A percentile compares a stretch with the other conserved stretches of the same genome.
Evolutionary conservation across 2,797 vertebrate genomes (phyloP).

Genomic region (Gymnocypris eckloni): DNA sequence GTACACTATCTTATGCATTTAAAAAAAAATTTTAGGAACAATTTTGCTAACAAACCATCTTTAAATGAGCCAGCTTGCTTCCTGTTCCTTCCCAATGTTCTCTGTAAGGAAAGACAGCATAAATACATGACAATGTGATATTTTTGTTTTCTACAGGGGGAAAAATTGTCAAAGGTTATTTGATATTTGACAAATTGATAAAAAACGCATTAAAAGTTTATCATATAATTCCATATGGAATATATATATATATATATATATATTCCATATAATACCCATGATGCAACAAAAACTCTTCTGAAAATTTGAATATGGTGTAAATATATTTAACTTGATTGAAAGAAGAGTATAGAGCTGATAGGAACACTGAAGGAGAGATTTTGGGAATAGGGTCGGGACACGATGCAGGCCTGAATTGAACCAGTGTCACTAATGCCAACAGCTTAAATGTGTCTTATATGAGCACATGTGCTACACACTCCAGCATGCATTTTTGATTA

Average conservation of each 20-base stretch:
- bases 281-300: not conserved
- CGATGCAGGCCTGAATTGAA: not conserved
- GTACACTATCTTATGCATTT: not conserved
- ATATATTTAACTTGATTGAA: not conserved
- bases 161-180: not conserved
- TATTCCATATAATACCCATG: not conserved
- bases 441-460: not conserved
- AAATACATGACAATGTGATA: conserved; percentile 34
- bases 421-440: not conserved
- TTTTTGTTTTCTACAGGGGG: not conserved
- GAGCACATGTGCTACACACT: not conserved
- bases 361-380: not conserved
- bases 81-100: conserved; percentile 81
- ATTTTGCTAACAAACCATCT: conserved; percentile 84
- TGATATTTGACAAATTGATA: not conserved
- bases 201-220: not conserved
- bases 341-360: not conserved
- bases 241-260: too few species aligned
- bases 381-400: not conserved
- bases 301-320: not conserved
- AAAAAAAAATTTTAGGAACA: not conserved
- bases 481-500: not conserved
- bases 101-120: conserved; percentile 74
- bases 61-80: conserved; percentile 91
- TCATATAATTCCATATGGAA: not conserved